These are phyloP conservation scores for Mythimna ferrago DNA, from an alignment of 2,888 invertebrate species.

Conservation along the genomic window DNA sequence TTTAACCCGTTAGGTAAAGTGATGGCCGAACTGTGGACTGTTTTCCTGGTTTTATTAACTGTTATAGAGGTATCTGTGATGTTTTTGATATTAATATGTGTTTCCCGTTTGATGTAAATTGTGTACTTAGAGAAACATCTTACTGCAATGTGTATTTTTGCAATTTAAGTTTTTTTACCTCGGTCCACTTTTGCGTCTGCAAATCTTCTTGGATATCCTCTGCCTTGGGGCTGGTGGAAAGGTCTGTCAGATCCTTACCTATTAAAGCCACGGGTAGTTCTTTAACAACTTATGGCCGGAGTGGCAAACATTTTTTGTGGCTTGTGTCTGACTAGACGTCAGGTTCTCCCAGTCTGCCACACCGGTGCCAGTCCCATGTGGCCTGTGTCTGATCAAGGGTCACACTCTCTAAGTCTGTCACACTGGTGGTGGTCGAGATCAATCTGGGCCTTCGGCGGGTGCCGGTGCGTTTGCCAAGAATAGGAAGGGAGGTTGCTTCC, in stretches of 20 bases:
- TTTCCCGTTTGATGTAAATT: neutral
- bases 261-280: no score
- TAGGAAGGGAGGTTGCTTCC: no score
- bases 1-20: constrained; percentile 3
- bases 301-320: no score
- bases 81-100: constrained; percentile 59
- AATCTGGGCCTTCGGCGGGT: no score
- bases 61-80: constrained; percentile 72
- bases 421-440: no score
- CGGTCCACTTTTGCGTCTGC: neutral
- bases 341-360: no score
- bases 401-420: no score
- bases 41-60: constrained; percentile 62
- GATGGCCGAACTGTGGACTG: constrained; percentile 51
- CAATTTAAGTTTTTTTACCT: neutral
- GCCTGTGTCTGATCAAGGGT: no score
- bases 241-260: neutral
- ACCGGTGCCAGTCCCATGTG: no score
- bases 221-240: neutral
- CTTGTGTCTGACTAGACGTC: no score
- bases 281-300: no score
- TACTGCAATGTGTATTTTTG: neutral
- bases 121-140: neutral
- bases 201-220: neutral
- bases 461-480: no score